phyloP scores from a whole-genome alignment of 2,113 vertebrate species.

The Cephalophus harveyi region DNA sequence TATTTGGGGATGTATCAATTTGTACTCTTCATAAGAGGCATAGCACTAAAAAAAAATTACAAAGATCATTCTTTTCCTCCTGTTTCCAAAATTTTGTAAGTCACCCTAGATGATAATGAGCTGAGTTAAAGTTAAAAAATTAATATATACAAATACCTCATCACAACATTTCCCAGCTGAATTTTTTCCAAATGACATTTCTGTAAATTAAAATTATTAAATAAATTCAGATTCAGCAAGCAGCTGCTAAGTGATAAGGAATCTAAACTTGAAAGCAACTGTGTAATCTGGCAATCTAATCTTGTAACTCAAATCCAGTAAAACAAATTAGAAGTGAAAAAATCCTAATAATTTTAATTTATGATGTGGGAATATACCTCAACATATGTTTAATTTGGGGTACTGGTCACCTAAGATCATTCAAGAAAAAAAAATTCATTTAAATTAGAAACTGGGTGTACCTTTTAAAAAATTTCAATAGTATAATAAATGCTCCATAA shows the following conservation, averaged over 20 bases:
- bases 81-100: background rate
- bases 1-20: slow-evolving; percentile 3
- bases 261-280: slow-evolving; percentile 28
- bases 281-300: background rate
- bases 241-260: background rate
- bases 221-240: slow-evolving; percentile 28
- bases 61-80: background rate
- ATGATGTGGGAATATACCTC: background rate
- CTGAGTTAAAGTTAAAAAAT: background rate
- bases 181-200: slow-evolving; percentile 28
- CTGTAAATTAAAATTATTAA: slow-evolving; percentile 28
- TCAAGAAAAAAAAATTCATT: slow-evolving; percentile 1
- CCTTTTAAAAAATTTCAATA: slow-evolving; percentile 1
- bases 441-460: background rate
- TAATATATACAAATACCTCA: background rate
- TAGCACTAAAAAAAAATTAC: background rate
- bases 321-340: background rate
- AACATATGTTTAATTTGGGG: background rate
- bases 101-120: background rate
- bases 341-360: background rate
- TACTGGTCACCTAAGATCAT: background rate
- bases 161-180: background rate
- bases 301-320: slow-evolving; percentile 1
- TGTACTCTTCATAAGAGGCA: background rate
- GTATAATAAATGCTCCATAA: background rate